Evolutionary conservation across 2,797 vertebrate genomes (phyloP).

Genomic region (Cryptoprocta ferox): DNA sequence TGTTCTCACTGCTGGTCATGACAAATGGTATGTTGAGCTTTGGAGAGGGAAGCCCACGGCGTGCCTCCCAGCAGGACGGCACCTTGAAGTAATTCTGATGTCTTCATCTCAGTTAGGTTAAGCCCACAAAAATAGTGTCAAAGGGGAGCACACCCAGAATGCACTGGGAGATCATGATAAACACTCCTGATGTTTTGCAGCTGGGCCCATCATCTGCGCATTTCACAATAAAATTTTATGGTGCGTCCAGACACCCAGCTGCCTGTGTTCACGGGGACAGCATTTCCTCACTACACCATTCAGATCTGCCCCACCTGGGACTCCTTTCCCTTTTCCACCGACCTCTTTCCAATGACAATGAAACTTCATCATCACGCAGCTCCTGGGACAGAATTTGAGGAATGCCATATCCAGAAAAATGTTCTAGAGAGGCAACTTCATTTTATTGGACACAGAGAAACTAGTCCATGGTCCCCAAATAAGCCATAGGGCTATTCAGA

Average conservation of each 20-base stretch:
- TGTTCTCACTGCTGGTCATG: neutral
- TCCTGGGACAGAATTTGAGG: conserved; percentile 41
- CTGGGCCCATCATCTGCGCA: conserved; percentile 92
- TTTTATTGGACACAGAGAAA: conserved; percentile 1
- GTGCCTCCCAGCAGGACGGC: conserved; percentile 3
- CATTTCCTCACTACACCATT: conserved; percentile 73
- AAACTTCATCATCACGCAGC: conserved; percentile 45
- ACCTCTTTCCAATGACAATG: conserved; percentile 47
- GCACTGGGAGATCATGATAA: conserved; percentile 84
- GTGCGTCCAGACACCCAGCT: conserved; percentile 91
- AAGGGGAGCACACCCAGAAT: conserved; percentile 83
- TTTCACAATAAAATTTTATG: conserved; percentile 94
- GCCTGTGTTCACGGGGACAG: conserved; percentile 89
- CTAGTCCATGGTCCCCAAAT: neutral
- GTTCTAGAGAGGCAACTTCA: neutral
- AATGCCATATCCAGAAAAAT: conserved; percentile 5
- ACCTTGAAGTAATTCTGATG: conserved; percentile 85
- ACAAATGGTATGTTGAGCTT: neutral
- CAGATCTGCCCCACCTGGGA: conserved; percentile 20
- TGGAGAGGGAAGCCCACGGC: neutral
- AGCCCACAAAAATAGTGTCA: conserved; percentile 83
- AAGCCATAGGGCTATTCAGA: neutral
- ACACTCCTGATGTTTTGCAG: conserved; percentile 89
- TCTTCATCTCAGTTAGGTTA: conserved; percentile 84
- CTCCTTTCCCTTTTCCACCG: neutral